A percentile compares a stretch with the other conserved stretches of the same genome.
phyloP scores from a whole-genome alignment of 2,113 vertebrate genomes.

The Apteryx mantelli region DNA sequence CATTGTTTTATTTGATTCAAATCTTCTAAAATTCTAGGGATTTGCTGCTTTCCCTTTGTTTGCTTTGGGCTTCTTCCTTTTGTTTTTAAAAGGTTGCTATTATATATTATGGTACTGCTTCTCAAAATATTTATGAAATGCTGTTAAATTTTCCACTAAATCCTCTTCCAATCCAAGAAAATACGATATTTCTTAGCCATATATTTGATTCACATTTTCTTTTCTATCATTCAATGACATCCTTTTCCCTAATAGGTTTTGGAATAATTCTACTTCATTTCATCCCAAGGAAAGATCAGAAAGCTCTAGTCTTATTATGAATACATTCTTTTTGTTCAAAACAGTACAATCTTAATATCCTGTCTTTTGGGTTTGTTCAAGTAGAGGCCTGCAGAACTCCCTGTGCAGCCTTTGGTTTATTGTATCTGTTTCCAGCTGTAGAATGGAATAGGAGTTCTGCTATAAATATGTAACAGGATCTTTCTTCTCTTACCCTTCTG shows the following conservation, averaged over 20 bases:
- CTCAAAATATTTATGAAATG: neutral
- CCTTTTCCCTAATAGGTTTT: neutral
- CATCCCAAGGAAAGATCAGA: neutral
- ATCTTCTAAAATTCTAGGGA: neutral
- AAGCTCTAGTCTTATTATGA: neutral
- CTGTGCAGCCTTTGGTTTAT: neutral
- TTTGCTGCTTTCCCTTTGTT: neutral
- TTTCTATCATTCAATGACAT: neutral
- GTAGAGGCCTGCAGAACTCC: neutral
- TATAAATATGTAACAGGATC: conserved; percentile 1
- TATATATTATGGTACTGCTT: neutral
- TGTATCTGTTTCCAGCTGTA: conserved; percentile 11
- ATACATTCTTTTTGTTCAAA: neutral
- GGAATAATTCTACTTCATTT: neutral
- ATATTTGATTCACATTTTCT: neutral
- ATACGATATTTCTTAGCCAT: neutral
- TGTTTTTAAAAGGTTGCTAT: neutral
- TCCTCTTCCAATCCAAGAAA: neutral
- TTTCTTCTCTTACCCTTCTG: neutral
- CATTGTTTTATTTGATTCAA: neutral
- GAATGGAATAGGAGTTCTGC: neutral
- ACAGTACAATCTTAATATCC: neutral
- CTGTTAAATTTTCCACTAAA: neutral
- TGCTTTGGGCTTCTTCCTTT: neutral
- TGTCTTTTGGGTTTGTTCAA: neutral